Evolutionary conservation across 2,888 invertebrate genomes (phyloP), one percentile per base, ranked within the genome.

Genomic region (Zygogramma bicolorata): DNA sequence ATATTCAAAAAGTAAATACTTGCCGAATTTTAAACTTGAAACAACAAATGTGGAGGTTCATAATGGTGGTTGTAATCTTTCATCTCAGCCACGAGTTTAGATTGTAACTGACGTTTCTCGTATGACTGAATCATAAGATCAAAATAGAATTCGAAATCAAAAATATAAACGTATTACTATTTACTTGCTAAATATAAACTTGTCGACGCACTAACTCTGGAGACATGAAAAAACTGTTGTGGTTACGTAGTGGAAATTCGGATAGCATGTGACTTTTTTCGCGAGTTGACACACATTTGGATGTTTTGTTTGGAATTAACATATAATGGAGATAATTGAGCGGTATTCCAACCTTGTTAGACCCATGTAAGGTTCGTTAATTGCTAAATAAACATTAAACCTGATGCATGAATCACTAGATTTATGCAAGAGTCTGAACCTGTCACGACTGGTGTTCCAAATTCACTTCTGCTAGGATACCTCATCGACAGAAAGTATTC

Each of bases 11-110:
- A 25, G 38, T 40, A 8, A 8, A 38, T 71, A 84, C 83, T 83
- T 84, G 83, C 84, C 84, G 77, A 78, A 83, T 81, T 73, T 80
- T 81, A 61, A 81, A 81, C 70, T 77, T 81, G 72, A 82, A 82
- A 75, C 84, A 84, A 70, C 83, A 82, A 53, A 83, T 63, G 65
- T 80, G 75, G 65, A 80, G 67, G 38, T 79, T 65, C 76, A 77
- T 77, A 20, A 46, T 65, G 69, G 75, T 57, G 38, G 34, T 58
- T 63, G 22, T 20, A 31, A 38, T 8, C 7, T n/a, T 20, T n/a
- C 25, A 10, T 20, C 27, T 2, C 20, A 59, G 34, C n/a, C n/a
- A 38, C 38, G 29, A 18, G 15, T 65, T 49, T 71, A 61, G 38
- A 60, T 65, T 40, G 49, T 62, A 42, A 60, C 38, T 73, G 71